These are phyloP conservation scores for Lamellibrachia luymesi DNA, from an alignment of 1,140 invertebrate species.

Conservation along the genomic window DNA sequence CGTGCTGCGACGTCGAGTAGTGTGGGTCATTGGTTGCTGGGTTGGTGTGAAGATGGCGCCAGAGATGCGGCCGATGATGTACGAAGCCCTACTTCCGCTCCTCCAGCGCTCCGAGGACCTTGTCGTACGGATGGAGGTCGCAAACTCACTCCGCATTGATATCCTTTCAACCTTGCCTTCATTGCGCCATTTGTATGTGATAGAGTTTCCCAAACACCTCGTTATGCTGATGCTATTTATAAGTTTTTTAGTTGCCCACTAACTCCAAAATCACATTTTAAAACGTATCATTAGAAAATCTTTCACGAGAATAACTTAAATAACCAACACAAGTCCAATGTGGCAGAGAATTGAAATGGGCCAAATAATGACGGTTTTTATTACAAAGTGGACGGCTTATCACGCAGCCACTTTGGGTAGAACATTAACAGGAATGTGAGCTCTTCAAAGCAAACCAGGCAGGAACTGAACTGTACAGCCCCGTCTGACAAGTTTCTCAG, in stretches of 20 bases:
- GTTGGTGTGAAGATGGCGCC: constrained; percentile 80
- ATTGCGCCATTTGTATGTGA: neutral
- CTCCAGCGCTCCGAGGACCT: constrained; percentile 64
- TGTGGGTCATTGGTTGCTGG: constrained; percentile 85
- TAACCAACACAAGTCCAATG: no score
- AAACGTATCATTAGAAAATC: no score
- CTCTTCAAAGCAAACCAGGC: no score
- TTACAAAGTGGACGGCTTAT: no score
- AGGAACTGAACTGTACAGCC: no score
- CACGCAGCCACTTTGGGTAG: no score
- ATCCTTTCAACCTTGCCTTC: constrained; percentile 47
- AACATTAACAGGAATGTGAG: no score
- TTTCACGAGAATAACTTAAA: no score
- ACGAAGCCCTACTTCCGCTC: constrained; percentile 74
- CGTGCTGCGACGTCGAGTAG: constrained; percentile 82
- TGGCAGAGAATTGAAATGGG: no score
- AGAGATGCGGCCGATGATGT: constrained; percentile 75
- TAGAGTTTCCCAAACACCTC: neutral
- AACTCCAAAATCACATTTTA: no score
- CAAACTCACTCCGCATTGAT: constrained; percentile 71
- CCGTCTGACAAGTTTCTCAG: no score
- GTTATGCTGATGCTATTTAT: neutral
- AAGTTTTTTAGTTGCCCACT: neutral
- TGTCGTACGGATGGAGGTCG: constrained; percentile 80
- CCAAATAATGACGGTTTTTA: no score